Evolutionary conservation across 2,888 invertebrate species (phyloP), one percentile per base, ranked within the genome.

Genomic region (Cynaeus angustus): DNA sequence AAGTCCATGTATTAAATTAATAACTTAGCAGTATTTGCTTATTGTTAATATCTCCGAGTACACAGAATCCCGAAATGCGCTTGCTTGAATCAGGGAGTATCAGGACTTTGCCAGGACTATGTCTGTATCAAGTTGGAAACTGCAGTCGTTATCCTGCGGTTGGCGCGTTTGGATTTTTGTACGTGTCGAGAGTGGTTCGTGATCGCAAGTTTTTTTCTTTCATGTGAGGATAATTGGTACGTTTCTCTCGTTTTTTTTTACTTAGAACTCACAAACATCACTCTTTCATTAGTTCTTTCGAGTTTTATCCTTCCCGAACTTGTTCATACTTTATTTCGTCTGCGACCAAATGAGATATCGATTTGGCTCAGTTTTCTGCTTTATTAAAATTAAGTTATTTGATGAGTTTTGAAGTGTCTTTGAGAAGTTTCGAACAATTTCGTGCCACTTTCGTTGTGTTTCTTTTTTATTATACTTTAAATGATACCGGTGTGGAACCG

Each of bases 141-240:
- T 79, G 78, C 79, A 80, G 79, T 81, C 74, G 73, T 75, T 72
- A 66, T 74, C 69, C 70, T 72, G 68, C 74, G 74, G 75, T 75
- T 72, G 62, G 70, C 74, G 77, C 26, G 46, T 37, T 33, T 50
- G 28, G 38, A 8, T 50, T 14, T 50, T 48, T 53, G 21, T 14
- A 10, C n/a, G 28, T 28, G 48, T 13, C n/a, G n/a, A n/a, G 6
- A 6, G 9, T 33, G 59, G 9, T 30, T 59, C 59, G 45, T 30
- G 38, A 43, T 48, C 48, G 61, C 21, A 7, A n/a, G 33, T 33
- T 33, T 33, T 33, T 33, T 38, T 10, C n/a, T 37, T 38, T 16
- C 1, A 33, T 43, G 41, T n/a, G 10, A 12, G 41, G 41, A 41
- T 41, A 41, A 41, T 41, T n/a, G 41, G 41, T 41, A 41, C 41